A percentile compares a stretch with the other conserved stretches of the same genome.
These are phyloP conservation scores for Macropis europaea DNA, from an alignment of 2,888 invertebrate species.

Conservation along the genomic window DNA sequence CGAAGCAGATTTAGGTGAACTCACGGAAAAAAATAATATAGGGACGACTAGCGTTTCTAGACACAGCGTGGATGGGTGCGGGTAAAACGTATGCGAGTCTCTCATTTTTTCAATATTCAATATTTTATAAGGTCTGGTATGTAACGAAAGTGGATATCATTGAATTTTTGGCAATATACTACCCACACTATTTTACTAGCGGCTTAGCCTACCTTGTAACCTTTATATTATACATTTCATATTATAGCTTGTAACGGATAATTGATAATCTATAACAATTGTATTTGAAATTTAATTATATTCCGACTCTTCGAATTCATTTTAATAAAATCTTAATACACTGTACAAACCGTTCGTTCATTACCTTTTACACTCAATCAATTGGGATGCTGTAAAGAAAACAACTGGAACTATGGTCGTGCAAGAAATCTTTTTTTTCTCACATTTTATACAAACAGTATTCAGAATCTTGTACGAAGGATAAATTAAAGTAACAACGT, in stretches of 20 bases:
- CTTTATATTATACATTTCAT: constrained; percentile 74
- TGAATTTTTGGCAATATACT: constrained; percentile 56
- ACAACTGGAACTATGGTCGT: background rate
- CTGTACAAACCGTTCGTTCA: constrained; percentile 34
- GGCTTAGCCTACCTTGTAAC: constrained; percentile 69
- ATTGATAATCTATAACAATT: constrained; percentile 65
- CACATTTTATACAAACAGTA: background rate
- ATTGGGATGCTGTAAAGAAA: background rate
- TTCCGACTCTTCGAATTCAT: constrained; percentile 73
- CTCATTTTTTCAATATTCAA: constrained; percentile 63
- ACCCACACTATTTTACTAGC: constrained; percentile 60
- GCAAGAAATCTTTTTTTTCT: background rate
- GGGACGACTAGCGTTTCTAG: constrained; percentile 28
- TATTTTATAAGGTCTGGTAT: constrained; percentile 67
- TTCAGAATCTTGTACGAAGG: background rate
- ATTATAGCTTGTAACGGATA: constrained; percentile 71
- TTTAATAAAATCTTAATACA: constrained; percentile 77
- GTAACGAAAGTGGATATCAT: constrained; percentile 53
- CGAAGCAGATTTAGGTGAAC: constrained; percentile 15
- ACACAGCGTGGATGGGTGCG: constrained; percentile 56
- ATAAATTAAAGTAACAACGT: background rate
- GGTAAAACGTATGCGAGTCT: constrained; percentile 62
- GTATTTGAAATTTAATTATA: constrained; percentile 68
- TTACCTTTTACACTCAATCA: background rate
- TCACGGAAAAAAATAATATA: constrained; percentile 19